Base-by-base conservation (phyloP, 2,888 invertebrate genomes). In the Halictus ligatus region DNA sequence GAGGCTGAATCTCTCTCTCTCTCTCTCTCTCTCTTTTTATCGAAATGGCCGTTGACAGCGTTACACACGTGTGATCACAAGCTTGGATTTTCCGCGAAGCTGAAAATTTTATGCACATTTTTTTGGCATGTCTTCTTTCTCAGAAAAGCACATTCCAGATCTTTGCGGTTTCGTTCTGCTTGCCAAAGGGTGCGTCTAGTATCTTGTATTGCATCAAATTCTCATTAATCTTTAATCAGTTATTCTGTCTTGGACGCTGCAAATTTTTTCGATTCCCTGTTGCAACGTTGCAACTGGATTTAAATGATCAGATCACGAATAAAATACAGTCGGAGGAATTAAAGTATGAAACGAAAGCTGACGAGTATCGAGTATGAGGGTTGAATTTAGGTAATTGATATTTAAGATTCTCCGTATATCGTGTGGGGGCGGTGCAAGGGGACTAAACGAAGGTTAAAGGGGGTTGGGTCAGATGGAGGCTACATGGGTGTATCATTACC, bases 401-500 rank as follows among this genome's bases (percentile, higher is more conserved):
- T 48, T 50, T 35, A 18, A 0, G 15, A 25, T 25, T 25, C 25
- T 4, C 1, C 84, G 64, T 77, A 77, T 78, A 81, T 73, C 74
- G 40, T 48, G 77, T 81, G 50, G 72, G 69, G 64, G 15, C 60
- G 74, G 72, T 80, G 64, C 67, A 78, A 83, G 50, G 85, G 72
- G 84, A 80, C 69, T 48, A 78, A 78, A 25, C 78, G 69, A 87
- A 90, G 87, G 84, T 89, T 86, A 87, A 89, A 83, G 88, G 85
- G 88, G 86, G 91, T 89, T 86, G 90, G 89, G 88, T 91, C 91
- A 89, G 83, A 84, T 87, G 89, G 90, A 90, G 90, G 87, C 89
- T 78, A 87, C 85, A 88, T 89, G 90, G 90, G 89, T 91, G 90
- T 93, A 91, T 93, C 88, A 93, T 93, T 93, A 93, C 83, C 88